Base-by-base conservation (phyloP, 1,140 invertebrate genomes). In the Atta cephalotes region DNA sequence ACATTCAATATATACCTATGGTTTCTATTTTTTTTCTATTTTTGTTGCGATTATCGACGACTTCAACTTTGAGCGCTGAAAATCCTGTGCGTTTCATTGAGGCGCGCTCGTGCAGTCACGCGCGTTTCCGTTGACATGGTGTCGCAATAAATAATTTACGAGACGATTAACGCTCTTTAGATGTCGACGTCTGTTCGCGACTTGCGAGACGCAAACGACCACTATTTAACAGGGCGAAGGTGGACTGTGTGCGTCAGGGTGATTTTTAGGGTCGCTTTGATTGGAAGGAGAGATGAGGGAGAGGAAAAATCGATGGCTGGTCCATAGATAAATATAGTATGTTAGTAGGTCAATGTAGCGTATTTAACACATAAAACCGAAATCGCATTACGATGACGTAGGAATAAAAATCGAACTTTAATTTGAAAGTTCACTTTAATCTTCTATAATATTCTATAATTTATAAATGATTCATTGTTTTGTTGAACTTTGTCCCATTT, bases 71-170 rank as follows among this genome's bases (percentile, higher is more conserved):
- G 14, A 80, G 25, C 18, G 62, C 2, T 25, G 25, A 18, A 71
- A 25, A n/a, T 58, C 16, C 5, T 7, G 10, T n/a, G 25, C n/a
- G 16, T 71, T 28, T n/a, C 16, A 31, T 71, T 28, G 16, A 66
- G 45, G 0, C 21, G 1, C n/a, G 1, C 4, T 18, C 65, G 28
- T 39, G 62, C 49, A 25, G 25, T 45, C 39, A 25, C 49, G 28
- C 45, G 14, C 31, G 51, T 45, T 72, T 60, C 35, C 35, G 35
- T 72, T 72, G 21, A 81, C 79, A 81, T 18, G 49, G 21, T 14
- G 79, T 82, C 66, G 51, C 51, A 56, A 60, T 60, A 72, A 72
- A 82, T 82, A 82, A 82, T 82, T 82, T 53, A 60, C 53, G 21
- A 53, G 16, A 16, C 21, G 21, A 28, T 53, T 56, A 68, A 56